Conservation (phyloP, 2,888 invertebrate species). For the Drosophila basisetae region DNA sequence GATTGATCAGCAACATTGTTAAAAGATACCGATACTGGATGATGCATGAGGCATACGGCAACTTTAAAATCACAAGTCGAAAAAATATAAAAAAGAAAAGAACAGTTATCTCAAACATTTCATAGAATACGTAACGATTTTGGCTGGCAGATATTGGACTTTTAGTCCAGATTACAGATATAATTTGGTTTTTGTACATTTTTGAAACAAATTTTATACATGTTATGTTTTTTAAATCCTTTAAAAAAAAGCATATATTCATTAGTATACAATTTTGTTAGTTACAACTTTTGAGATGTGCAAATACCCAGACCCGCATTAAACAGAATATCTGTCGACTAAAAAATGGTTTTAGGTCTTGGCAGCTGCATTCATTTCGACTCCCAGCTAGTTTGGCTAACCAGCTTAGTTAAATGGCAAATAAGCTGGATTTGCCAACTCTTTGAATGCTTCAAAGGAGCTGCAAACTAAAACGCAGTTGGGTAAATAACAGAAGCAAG, state of each 20-base stretch:
- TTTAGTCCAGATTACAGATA: background rate
- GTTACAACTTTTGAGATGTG: background rate
- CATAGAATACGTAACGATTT: background rate
- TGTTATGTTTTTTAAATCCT: background rate
- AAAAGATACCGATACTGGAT: background rate
- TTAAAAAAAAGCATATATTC: background rate
- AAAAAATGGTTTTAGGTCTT: background rate
- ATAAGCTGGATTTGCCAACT: constrained; percentile 50
- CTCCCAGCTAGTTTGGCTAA: constrained; percentile 60
- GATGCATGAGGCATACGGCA: background rate
- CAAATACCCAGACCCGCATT: constrained; percentile 9
- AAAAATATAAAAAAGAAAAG: background rate
- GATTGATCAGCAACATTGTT: constrained; percentile 1
- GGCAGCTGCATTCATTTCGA: constrained; percentile 19
- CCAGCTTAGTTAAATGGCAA: constrained; percentile 76
- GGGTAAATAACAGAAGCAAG: constrained; percentile 63
- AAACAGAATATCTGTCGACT: constrained; percentile 6
- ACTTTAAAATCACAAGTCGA: background rate
- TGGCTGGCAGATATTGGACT: background rate
- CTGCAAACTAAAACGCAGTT: constrained; percentile 43
- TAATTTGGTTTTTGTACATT: background rate
- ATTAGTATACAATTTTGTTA: background rate
- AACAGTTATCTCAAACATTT: background rate
- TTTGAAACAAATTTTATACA: background rate
- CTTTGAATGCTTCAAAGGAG: constrained; percentile 21